Evolutionary conservation across 2,797 vertebrate species (phyloP).

Genomic region (Acropternis orthonyx): DNA sequence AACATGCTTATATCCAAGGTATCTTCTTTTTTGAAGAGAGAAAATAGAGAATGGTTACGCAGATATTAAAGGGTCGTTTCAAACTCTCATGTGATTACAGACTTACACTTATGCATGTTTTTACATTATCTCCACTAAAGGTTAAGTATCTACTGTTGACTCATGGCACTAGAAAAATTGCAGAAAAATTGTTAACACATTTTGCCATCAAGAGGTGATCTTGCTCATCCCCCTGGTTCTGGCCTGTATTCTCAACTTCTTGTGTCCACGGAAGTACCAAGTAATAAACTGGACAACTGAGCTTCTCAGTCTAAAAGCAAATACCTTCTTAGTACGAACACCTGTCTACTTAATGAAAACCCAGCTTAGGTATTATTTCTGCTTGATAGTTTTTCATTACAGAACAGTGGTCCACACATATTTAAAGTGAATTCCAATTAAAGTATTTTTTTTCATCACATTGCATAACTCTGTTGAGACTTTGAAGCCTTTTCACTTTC

Average conservation of each 20-base stretch:
- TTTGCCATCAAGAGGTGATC: background rate
- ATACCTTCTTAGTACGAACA: background rate
- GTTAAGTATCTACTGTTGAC: background rate
- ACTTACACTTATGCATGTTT: background rate
- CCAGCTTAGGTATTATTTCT: background rate
- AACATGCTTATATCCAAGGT: background rate
- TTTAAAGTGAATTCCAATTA: background rate
- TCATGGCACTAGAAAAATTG: background rate
- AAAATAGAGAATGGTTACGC: background rate
- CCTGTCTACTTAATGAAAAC: background rate
- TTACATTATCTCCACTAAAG: background rate
- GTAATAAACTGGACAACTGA: background rate
- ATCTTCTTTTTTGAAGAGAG: background rate
- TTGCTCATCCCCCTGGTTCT: background rate
- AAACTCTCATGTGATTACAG: background rate
- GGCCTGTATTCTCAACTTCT: background rate
- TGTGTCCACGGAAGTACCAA: background rate
- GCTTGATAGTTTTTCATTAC: background rate
- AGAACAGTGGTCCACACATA: background rate
- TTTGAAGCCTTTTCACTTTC: background rate
- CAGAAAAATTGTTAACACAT: background rate
- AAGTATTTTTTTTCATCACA: background rate
- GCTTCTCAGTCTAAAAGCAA: background rate
- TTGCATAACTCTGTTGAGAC: background rate
- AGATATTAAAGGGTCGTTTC: background rate